phyloP scores from a whole-genome alignment of 2,888 invertebrate species.

The Ophion costatus region DNA sequence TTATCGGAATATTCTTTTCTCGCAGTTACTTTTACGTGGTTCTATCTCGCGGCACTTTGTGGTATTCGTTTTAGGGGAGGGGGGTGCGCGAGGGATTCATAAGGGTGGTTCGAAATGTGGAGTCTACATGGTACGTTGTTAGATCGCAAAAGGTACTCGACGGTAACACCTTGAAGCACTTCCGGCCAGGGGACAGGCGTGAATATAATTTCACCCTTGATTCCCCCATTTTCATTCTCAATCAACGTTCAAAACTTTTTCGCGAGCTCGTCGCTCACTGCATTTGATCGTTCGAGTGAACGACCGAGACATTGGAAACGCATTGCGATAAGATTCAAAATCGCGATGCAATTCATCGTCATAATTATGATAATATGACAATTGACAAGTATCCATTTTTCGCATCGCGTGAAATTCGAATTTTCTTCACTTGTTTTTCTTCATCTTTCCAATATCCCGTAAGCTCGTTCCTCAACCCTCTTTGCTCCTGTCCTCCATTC shows the following conservation, averaged over 20 bases:
- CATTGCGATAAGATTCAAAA: too few species aligned
- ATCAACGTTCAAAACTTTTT: not conserved
- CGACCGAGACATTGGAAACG: not conserved
- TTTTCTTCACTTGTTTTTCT: not conserved
- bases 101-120: constrained; percentile 20
- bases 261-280: not conserved
- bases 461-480: not conserved
- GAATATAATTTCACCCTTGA: not conserved
- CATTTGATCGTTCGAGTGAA: not conserved
- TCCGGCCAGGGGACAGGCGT: constrained; percentile 30
- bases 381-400: not conserved
- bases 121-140: constrained; percentile 43
- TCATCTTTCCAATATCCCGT: not conserved
- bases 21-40: not conserved
- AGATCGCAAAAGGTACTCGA: constrained; percentile 59
- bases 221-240: not conserved
- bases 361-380: not conserved
- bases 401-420: not conserved
- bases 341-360: not conserved
- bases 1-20: too few species aligned
- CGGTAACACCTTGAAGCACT: constrained; percentile 56
- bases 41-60: constrained; percentile 41
- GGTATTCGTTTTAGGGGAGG: constrained; percentile 7
- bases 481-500: constrained; percentile 16
- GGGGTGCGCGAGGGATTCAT: constrained; percentile 11